Percentiles rank a stretch among this genome's conserved stretches.
Conservation (phyloP, 2,113 vertebrate species). For the Etheostoma spectabile region DNA sequence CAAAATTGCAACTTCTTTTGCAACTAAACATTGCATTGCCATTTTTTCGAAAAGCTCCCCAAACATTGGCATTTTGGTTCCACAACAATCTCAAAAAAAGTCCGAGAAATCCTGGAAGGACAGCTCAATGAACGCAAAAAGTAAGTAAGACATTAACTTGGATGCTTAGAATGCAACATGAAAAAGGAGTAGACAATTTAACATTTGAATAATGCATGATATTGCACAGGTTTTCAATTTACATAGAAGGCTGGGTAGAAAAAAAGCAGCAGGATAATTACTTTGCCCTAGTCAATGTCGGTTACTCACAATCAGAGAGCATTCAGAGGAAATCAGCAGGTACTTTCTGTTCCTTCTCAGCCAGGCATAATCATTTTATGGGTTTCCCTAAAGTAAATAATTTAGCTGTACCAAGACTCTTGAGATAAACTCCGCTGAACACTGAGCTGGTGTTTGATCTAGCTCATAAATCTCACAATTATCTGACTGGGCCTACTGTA, state of each 20-base stretch:
- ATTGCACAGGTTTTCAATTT: constrained; percentile 17
- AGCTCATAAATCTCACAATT: constrained; percentile 52
- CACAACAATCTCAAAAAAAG: too few relatives aligned
- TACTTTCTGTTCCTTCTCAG: constrained; percentile 26
- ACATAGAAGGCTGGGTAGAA: constrained; percentile 24
- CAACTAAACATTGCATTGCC: too few relatives aligned
- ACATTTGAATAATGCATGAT: background rate
- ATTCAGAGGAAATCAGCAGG: constrained; percentile 41
- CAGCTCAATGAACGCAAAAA: background rate
- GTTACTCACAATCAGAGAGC: constrained; percentile 46
- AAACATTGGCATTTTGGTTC: too few relatives aligned
- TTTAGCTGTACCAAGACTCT: constrained; percentile 4
- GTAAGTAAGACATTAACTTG: background rate
- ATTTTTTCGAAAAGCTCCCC: too few relatives aligned
- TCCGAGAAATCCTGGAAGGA: too few relatives aligned
- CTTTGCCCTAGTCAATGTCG: constrained; percentile 31
- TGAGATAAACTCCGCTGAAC: constrained; percentile 33
- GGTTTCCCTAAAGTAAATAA: constrained; percentile 5
- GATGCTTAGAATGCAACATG: background rate
- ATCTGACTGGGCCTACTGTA: constrained; percentile 31
- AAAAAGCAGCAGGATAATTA: constrained; percentile 43
- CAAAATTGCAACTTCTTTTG: too few relatives aligned
- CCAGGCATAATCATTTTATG: constrained; percentile 26
- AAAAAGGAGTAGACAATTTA: background rate
- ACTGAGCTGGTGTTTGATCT: constrained; percentile 32